Conservation (phyloP, 2,888 invertebrate genomes). For the Agrotis puta region DNA sequence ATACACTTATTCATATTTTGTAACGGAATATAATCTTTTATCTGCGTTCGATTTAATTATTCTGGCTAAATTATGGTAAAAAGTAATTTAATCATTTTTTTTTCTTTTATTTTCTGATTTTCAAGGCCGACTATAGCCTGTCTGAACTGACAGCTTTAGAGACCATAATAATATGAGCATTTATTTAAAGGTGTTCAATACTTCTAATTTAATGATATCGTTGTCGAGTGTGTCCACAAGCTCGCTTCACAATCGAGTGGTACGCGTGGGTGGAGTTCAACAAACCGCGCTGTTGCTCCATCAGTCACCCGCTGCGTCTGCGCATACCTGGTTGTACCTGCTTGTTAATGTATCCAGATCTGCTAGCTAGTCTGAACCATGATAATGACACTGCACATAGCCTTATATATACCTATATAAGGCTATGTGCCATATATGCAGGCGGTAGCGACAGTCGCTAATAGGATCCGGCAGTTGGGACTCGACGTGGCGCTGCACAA, state of each 20-base stretch:
- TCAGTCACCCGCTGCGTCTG: constrained; percentile 25
- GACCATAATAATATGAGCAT: not conserved
- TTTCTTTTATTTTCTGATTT: too few species aligned
- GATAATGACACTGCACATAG: not conserved
- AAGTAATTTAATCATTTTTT: too few species aligned
- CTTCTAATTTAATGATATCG: not conserved
- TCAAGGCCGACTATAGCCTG: not conserved
- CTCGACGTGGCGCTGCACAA: too few species aligned
- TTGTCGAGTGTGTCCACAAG: constrained; percentile 1
- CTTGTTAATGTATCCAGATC: not conserved
- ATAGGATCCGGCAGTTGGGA: too few species aligned
- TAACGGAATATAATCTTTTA: too few species aligned
- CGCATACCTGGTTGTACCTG: constrained; percentile 31
- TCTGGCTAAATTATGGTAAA: too few species aligned
- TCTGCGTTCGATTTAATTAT: too few species aligned
- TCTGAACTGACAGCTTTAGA: not conserved
- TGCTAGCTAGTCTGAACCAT: too few species aligned
- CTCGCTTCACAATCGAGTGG: not conserved
- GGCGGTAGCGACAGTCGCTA: too few species aligned
- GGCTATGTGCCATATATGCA: too few species aligned
- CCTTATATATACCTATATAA: too few species aligned
- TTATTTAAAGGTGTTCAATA: not conserved
- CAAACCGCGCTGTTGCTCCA: constrained; percentile 22
- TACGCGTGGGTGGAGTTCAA: constrained; percentile 46
- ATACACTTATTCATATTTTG: too few species aligned